Evolutionary conservation across 1,140 invertebrate species (phyloP), one percentile per base, ranked within the genome.

Genomic region (Drosophila funebris): DNA sequence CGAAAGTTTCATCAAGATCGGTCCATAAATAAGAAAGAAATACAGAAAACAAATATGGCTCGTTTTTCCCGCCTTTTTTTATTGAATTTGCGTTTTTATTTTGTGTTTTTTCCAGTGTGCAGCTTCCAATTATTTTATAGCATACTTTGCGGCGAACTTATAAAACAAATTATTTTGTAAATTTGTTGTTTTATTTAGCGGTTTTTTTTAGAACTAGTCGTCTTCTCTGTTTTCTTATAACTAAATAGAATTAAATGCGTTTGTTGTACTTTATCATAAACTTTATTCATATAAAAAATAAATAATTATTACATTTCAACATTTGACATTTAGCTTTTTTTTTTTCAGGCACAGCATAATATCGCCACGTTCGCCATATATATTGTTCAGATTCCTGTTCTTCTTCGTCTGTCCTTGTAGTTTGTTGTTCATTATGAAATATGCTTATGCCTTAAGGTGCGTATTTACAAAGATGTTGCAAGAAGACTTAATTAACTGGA

Each of bases 221-320:
- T n/a, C n/a, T n/a, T n/a, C n/a, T n/a, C n/a, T 16, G 11, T 33
- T 33, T 33, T 33, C 8, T 11, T 2, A 1, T 11, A 33, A 6
- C 31, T 36, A 36, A 13, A 4, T 8, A 33, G 11, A 33, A 2
- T 2, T 4, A 1, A 36, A 36, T 0, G 4, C 1, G 33, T 14
- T 60, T 18, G 4, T 60, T 76, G 48, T 81, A 78, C 82, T 88
- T 87, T 87, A 87, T 67, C 39, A 87, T 87, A 83, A 83, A 76
- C 75, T 87, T 87, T 87, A 87, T 87, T 87, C 83, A 87, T 68
- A 87, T 88, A 87, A 73, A 82, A 78, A 87, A 87, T 87, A 87
- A 87, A 87, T 87, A 88, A 79, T 87, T 88, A 69, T 87, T 88
- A 88, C 78, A 87, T 76, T 87, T 83, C 78, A 70, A 78, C 53